A percentile compares a stretch with the other conserved stretches of the same genome.
Conservation (phyloP, 2,113 vertebrate genomes). For the Cyprinodon variegatus region DNA sequence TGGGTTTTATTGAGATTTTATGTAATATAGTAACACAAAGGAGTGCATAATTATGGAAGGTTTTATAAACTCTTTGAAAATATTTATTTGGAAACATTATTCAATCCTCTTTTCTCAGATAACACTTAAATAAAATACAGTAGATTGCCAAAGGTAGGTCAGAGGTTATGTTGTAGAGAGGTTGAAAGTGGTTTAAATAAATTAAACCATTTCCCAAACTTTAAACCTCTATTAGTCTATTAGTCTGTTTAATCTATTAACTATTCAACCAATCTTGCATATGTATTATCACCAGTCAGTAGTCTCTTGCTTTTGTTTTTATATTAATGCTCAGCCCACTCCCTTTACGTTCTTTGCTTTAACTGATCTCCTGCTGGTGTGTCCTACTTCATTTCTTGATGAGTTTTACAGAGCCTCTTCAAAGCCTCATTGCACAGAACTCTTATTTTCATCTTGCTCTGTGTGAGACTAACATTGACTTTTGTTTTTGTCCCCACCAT, state of each 20-base stretch:
- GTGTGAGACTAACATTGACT: slow-evolving; percentile 28
- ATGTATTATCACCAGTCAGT: slow-evolving; percentile 15
- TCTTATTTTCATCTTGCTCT: slow-evolving; percentile 30
- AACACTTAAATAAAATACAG: neutral
- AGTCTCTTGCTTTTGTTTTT: neutral
- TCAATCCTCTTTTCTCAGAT: neutral
- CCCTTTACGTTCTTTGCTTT: neutral
- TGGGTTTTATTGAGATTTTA: neutral
- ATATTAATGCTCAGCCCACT: neutral
- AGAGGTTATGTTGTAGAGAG: neutral
- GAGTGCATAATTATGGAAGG: neutral
- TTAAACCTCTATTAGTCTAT: neutral
- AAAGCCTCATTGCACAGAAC: slow-evolving; percentile 18
- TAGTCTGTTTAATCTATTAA: neutral
- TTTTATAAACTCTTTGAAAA: too few relatives aligned
- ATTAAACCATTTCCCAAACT: neutral
- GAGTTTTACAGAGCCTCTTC: slow-evolving; percentile 29
- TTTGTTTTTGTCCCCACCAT: neutral
- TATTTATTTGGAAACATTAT: neutral
- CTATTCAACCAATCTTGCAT: slow-evolving; percentile 7
- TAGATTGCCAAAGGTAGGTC: neutral
- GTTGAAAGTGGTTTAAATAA: neutral
- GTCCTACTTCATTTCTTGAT: neutral
- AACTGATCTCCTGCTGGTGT: slow-evolving; percentile 1
- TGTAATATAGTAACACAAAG: too few relatives aligned